Evolutionary conservation across 2,888 invertebrate species (phyloP), one percentile per base, ranked within the genome.

Genomic region (Temnothorax ravouxi): DNA sequence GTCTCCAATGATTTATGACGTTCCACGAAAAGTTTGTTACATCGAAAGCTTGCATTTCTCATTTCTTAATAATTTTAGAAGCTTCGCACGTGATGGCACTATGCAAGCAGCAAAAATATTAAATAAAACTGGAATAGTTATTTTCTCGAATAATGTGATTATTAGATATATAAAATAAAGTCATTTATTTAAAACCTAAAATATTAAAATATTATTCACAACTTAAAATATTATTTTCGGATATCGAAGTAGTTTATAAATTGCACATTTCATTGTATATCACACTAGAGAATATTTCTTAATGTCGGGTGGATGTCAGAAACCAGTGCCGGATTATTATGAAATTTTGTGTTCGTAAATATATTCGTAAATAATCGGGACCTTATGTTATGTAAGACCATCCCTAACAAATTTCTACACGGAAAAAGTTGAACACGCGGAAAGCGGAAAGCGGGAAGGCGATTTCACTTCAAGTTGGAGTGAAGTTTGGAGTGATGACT

Each of bases 1-100:
- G n/a, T 13, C 5, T 34, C 29, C 29, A 77, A 77, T 77, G 77
- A 67, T 77, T 67, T 56, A 77, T 77, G 54, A 29, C 29, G 44
- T 44, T 56, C 13, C 75, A 52, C 62, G 62, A 62, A 54, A 25
- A 29, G 9, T 44, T 67, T 44, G 56, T 56, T 79, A 67, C 38
- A 67, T 41, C 44, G 44, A 67, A 44, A 64, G 21, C n/a, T 67
- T 25, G 21, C 56, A 47, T 21, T 69, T 79, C 29, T 79, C 47
- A 69, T 56, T 59, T 66, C 25, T 21, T 66, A 21, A 52, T 18
- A 54, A 76, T 64, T 64, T 54, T 54, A 67, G 15, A n/a, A 67
- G 1, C 54, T 13, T 54, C 41, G 3, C 41, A 21, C 8, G 21
- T 1, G 25, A n/a, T 18, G 34, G 3, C 11, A 11, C 5, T 9